Conservation (phyloP, 2,797 vertebrate genomes). For the Molothrus ater region DNA sequence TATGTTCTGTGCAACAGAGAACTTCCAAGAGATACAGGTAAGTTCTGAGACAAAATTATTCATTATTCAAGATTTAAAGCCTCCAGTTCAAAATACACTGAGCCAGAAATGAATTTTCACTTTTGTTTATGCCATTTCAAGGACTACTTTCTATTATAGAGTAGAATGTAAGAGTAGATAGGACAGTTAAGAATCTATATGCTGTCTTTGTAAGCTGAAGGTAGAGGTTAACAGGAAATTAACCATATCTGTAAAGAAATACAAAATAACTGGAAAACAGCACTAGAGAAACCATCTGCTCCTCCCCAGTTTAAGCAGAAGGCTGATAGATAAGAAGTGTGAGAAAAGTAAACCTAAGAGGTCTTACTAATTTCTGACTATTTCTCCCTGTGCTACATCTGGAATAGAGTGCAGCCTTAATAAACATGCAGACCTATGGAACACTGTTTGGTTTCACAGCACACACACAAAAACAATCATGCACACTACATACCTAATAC, state of each 20-base stretch:
- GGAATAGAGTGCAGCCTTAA: not conserved
- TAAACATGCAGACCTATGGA: not conserved
- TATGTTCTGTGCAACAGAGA: not conserved
- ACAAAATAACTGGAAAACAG: not conserved
- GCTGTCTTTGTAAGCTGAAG: not conserved
- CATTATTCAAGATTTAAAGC: not conserved
- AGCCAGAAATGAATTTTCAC: not conserved
- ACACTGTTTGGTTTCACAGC: not conserved
- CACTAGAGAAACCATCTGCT: not conserved
- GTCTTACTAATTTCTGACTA: not conserved
- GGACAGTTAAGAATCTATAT: not conserved
- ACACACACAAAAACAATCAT: not conserved
- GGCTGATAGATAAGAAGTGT: not conserved
- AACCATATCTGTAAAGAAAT: not conserved
- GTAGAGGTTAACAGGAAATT: not conserved
- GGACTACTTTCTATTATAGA: not conserved
- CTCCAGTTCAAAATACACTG: not conserved
- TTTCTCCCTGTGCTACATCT: not conserved
- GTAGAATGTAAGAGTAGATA: not conserved
- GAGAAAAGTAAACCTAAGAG: not conserved
- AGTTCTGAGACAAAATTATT: not conserved
- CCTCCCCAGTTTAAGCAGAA: not conserved
- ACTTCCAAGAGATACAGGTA: not conserved
- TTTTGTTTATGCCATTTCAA: not conserved
- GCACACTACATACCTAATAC: not conserved